Base-by-base conservation (phyloP, 2,113 vertebrate species). In the Rhodinocichla rosea region DNA sequence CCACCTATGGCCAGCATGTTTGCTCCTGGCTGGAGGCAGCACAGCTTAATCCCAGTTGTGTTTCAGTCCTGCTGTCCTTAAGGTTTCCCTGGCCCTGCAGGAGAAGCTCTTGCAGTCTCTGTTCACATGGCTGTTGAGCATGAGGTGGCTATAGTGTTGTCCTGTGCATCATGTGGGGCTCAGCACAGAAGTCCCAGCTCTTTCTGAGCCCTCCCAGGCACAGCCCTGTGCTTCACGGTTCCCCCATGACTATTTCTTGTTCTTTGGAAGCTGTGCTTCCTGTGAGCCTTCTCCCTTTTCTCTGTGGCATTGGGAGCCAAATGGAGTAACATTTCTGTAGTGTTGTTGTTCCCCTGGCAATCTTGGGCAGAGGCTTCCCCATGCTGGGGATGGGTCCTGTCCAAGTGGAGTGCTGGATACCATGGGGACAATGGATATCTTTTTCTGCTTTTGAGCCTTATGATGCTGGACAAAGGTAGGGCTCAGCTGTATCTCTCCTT, bases 141-240 rank as follows among this genome's bases (percentile, higher is more conserved):
- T 2, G 1, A 10, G 0, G 0, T 4, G 8, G 33, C 13, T 40
- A 22, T 2, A 4, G 6, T n/a, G 28, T 49, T 52, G 19, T 19
- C 32, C 32, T 33, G 24, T 60, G 40, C 19, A 7, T 56, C 0
- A 0, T 14, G 22, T 67, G 60, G 73, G 32, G n/a, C 50, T 82
- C 53, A 44, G 40, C 32, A 10, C 3, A 1, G 73, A 52, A 63
- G 59, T 30, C 57, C 16, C 0, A 3, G 33, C 8, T 10, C 11
- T 27, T 70, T 35, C 27, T 21, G 53, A 9, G 70, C 15, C 27
- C 26, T 62, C 56, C 23, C 1, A 1, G 62, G 27, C 2, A 0
- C 7, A 16, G 60, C 44, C 23, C 3, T 4, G 13, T 47, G 33
- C 56, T 86, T 60, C 27, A 7, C 2, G 2, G 17, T 84, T 92